Evolutionary conservation across 2,113 vertebrate species (phyloP).

Genomic region (Aldabrachelys gigantea): DNA sequence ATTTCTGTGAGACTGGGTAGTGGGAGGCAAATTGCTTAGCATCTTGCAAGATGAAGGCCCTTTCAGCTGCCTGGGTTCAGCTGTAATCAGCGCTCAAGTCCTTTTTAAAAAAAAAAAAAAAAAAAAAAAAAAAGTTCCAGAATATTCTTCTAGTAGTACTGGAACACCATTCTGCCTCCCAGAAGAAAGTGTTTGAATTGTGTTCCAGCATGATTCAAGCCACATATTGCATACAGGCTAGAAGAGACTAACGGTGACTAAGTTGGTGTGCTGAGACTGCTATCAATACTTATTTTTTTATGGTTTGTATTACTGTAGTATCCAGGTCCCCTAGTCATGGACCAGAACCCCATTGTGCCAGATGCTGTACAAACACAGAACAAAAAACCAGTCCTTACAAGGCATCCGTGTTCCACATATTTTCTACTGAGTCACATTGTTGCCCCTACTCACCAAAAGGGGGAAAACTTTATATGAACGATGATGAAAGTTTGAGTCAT

Average conservation of each 20-base stretch:
- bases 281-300: background rate
- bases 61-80: background rate
- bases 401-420: background rate
- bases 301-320: background rate
- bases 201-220: background rate
- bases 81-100: background rate
- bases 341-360: background rate
- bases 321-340: background rate
- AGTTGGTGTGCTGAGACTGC: background rate
- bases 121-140: background rate
- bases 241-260: background rate
- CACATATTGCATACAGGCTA: background rate
- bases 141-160: background rate
- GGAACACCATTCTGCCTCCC: background rate
- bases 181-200: background rate
- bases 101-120: background rate
- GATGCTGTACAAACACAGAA: background rate
- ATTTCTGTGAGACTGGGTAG: background rate
- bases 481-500: background rate
- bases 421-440: background rate
- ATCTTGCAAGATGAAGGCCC: background rate
- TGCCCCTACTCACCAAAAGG: background rate
- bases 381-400: background rate
- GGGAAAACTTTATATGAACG: background rate
- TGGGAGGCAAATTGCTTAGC: background rate